Evolutionary conservation across 2,113 vertebrate species (phyloP).

Genomic region (Cyanoliseus patagonus): DNA sequence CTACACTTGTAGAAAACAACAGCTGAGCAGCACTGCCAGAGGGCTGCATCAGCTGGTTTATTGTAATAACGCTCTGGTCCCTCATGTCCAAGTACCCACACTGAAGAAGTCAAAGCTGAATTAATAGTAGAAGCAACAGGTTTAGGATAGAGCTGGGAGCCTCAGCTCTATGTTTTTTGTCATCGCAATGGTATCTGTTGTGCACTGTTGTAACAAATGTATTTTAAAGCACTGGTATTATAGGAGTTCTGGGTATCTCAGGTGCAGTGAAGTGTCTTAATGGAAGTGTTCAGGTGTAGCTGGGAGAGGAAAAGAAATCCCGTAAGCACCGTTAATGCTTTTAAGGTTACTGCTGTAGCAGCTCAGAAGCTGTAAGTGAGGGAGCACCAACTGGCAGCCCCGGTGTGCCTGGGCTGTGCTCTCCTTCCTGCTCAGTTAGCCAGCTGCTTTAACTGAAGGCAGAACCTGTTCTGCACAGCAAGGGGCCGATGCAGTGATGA

Average conservation of each 20-base stretch:
- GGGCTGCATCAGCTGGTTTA: not conserved
- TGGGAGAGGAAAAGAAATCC: not conserved
- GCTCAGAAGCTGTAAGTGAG: not conserved
- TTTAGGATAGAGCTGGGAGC: not conserved
- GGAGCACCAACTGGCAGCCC: not conserved
- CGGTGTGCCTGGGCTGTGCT: not conserved
- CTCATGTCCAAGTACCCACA: not conserved
- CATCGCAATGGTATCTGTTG: not conserved
- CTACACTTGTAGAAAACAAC: not conserved
- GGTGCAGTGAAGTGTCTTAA: not conserved
- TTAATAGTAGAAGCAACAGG: not conserved
- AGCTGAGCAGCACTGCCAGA: not conserved
- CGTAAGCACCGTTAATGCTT: accelerated
- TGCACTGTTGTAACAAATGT: not conserved
- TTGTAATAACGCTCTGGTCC: not conserved
- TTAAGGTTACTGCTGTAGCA: not conserved
- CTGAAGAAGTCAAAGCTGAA: not conserved
- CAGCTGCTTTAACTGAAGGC: not conserved
- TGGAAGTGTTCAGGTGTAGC: not conserved
- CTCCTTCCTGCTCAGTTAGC: not conserved
- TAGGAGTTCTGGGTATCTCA: not conserved
- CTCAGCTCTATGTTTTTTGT: not conserved
- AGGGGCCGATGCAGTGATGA: not conserved
- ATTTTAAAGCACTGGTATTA: not conserved
- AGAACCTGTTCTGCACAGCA: not conserved